A percentile compares a stretch with the other conserved stretches of the same genome.
These are phyloP conservation scores for Tragelaphus scriptus DNA, from an alignment of 2,113 vertebrate genomes.

Conservation along the genomic window DNA sequence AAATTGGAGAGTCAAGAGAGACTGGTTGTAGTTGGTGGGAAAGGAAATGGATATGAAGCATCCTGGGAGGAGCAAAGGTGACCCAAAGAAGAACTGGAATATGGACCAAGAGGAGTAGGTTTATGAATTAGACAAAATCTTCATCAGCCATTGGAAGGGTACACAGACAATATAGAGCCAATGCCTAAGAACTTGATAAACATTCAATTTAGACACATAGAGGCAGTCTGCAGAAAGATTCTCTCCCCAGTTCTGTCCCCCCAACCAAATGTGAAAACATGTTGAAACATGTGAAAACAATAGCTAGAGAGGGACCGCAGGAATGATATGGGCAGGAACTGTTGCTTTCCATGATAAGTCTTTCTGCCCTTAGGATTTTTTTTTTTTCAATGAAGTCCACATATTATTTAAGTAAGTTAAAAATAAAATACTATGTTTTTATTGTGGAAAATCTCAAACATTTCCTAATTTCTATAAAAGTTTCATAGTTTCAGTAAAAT, in stretches of 20 bases:
- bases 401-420: background rate
- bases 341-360: background rate
- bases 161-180: background rate
- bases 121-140: background rate
- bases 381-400: background rate
- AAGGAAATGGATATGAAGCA: background rate
- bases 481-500: background rate
- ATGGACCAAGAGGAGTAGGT: background rate
- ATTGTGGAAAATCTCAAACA: background rate
- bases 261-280: background rate
- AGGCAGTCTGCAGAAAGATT: background rate
- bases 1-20: background rate
- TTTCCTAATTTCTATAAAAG: background rate
- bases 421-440: background rate
- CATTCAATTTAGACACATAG: background rate
- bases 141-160: background rate
- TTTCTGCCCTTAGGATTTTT: background rate
- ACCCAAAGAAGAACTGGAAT: fast-evolving
- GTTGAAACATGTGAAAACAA: too few species aligned
- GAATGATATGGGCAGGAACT: background rate
- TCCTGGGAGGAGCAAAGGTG: background rate
- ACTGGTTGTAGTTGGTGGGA: background rate
- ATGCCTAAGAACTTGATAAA: background rate
- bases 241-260: fast-evolving
- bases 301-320: background rate